Evolutionary conservation across 1,140 invertebrate species (phyloP), one percentile per base, ranked within the genome.

Genomic region (Epicauta chinensis): DNA sequence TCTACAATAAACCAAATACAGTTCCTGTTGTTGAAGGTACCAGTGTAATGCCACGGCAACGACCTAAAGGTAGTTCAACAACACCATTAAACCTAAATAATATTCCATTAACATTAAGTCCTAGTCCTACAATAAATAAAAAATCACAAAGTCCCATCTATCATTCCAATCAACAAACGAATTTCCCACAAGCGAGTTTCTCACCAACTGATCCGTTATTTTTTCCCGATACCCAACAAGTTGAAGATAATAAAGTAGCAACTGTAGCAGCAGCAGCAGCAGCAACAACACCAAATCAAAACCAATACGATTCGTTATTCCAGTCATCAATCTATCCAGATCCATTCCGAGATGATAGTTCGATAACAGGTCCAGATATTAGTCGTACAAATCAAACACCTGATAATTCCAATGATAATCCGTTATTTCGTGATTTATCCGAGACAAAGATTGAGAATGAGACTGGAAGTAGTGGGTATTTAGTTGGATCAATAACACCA

Each of bases 21-120:
- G 67, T 76, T 7, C 70, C 78, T 12, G 53, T 77, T 14, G 73
- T 81, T n/a, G 77, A 84, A 62, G 80, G 60, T 40, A 93, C 91
- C 3, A 89, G 87, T 41, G 89, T 93, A 3, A 87, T 86, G 11
- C 91, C 91, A 3, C 73, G 90, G 37, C 89, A 92, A 65, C 75
- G 91, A 55, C 91, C 90, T 9, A 92, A 93, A 65, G 83, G 79
- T 49, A 73, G 65, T 36, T 56, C 73, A 3, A 67, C 68, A 31
- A 69, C 71, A 34, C 71, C 72, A 1, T 63, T 73, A 15, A 73
- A 70, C 53, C 58, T 70, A 10, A 65, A 60, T 31, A 66, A 68
- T 15, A 61, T 77, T 42, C 72, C 74, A n/a, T 56, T 77, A 7
- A 74, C 70, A 0, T 55, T 77, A 32, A 73, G 71, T 38, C 72